Evolutionary conservation across 2,888 invertebrate species (phyloP), one percentile per base, ranked within the genome.

Genomic region (Orthosia gothica): DNA sequence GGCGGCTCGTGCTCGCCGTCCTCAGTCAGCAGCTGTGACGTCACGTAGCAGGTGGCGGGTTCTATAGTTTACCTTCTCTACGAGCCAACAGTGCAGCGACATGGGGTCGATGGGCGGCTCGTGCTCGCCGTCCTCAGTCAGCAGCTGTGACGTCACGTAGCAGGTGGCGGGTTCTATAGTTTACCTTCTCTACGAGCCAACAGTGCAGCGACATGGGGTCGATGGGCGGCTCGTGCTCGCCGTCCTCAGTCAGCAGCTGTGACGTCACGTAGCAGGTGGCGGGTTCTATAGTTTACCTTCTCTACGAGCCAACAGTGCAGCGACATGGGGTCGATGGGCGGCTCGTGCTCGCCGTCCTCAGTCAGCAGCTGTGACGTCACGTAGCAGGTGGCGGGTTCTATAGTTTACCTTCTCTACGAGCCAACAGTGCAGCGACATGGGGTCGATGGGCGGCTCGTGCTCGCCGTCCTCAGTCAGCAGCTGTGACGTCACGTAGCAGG

Each of bases 301-400:
- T 98, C 98, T 58, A 98, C 97, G 65, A 98, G 97, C 94, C 97
- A 97, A 88, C 97, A 97, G 88, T 97, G 96, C 71, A 96, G 90
- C n/a, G 96, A 95, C 89, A 96, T 90, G 69, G 96, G 96, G 87
- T 95, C 96, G 12, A 94, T 89, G 18, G 92, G 91, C 40, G 90
- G 87, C 66, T 92, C 91, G 75, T 81, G 89, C 9, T 92, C 93
- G 45, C 84, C 88, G 45, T 92, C 94, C 15, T 84, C 90, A 9
- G 83, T 80, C 61, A 82, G 79, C n/a, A 75, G 71, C 62, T 87
- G 83, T 61, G 81, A 79, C 58, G 85, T 82, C 32, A 66, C 79
- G 16, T 40, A 40, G 40, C 40, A 40, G 40, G 9, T 40, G 32
- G 32, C 32, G 5, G 32, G 32, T 32, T 32, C 40, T 40, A 7